phyloP scores from a whole-genome alignment of 2,113 vertebrate genomes.

The Scolopax mira region DNA sequence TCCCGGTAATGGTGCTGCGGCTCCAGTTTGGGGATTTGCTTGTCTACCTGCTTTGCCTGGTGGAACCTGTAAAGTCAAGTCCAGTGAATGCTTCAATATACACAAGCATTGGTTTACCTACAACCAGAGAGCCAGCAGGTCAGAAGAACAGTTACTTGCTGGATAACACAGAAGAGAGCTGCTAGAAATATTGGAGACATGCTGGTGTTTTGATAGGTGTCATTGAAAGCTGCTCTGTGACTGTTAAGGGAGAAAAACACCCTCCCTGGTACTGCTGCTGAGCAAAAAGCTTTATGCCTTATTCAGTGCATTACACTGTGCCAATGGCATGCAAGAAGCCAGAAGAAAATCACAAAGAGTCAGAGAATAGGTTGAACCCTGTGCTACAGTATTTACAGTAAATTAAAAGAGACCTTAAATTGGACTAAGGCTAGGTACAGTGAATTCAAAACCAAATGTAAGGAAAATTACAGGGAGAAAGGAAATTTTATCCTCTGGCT shows the following conservation, averaged over 20 bases:
- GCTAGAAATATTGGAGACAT: not conserved
- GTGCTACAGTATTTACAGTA: not conserved
- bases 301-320: not conserved
- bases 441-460: not conserved
- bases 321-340: not conserved
- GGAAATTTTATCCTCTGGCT: not conserved
- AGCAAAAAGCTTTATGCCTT: not conserved
- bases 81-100: not conserved
- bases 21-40: not conserved
- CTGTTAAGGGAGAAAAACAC: not conserved
- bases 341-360: not conserved
- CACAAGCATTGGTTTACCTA: not conserved
- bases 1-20: not conserved
- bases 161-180: not conserved
- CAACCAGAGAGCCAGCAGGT: not conserved
- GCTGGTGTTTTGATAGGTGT: not conserved
- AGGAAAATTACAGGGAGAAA: not conserved
- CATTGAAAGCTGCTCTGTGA: not conserved
- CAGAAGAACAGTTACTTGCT: not conserved
- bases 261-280: not conserved
- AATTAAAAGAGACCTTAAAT: not conserved
- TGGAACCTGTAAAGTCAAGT: not conserved
- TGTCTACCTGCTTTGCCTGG: not conserved
- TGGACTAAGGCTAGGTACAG: not conserved
- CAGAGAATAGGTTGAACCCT: not conserved